A percentile compares a stretch with the other conserved stretches of the same genome.
These are phyloP conservation scores for Haliclona indistincta DNA, from an alignment of 37 sponge, comb jelly and placozoan species.

Conservation along the genomic window DNA sequence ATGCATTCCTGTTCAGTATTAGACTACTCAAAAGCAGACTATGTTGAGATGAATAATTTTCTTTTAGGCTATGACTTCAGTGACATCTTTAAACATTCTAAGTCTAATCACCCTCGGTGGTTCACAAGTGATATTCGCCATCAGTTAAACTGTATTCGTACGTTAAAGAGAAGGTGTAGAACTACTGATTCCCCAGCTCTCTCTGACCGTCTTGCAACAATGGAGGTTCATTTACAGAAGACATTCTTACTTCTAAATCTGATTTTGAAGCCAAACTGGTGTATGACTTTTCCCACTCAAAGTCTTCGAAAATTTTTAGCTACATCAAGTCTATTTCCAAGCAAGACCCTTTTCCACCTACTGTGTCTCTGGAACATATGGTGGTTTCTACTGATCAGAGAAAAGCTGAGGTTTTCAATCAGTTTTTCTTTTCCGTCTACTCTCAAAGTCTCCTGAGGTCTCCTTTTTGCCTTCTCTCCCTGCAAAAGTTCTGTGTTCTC, in stretches of 20 bases:
- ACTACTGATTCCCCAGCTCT: too few relatives aligned
- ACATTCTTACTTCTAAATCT: background rate
- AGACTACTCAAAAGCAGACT: conserved; percentile 26
- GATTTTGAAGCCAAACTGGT: conserved; percentile 5
- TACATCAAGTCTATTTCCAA: background rate
- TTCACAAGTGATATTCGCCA: conserved; percentile 18
- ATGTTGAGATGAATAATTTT: conserved; percentile 1
- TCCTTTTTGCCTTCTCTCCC: too few relatives aligned
- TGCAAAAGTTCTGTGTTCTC: too few relatives aligned
- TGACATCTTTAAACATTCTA: background rate
- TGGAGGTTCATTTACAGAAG: too few relatives aligned
- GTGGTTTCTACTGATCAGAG: background rate
- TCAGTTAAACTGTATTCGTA: conserved; percentile 4
- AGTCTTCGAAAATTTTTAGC: background rate
- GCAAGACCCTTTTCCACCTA: background rate
- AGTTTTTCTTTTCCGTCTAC: conserved; percentile 7
- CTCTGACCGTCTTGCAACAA: too few relatives aligned
- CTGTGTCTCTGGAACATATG: background rate
- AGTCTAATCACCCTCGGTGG: conserved; percentile 12
- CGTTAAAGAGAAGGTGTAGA: background rate
- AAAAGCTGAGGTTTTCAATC: conserved; percentile 5
- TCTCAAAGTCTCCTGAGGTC: too few relatives aligned
- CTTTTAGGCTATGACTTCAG: conserved; percentile 7
- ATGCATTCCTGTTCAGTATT: too few relatives aligned
- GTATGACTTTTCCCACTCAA: background rate